phyloP scores from a whole-genome alignment of 2,888 invertebrate species.

The Pemphredon lugubris region DNA sequence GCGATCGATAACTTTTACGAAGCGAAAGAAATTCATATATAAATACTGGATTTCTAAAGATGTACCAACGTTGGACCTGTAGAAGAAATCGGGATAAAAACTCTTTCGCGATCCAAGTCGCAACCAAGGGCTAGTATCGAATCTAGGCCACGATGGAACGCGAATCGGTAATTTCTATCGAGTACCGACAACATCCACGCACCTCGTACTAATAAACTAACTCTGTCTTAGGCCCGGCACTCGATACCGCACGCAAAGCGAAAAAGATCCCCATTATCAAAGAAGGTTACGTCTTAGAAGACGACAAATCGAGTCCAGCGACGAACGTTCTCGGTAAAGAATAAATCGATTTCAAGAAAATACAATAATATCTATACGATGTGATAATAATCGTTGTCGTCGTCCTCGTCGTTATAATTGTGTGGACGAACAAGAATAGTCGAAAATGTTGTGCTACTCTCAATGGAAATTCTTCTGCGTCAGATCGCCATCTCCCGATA shows the following conservation, averaged over 20 bases:
- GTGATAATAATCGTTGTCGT: no score
- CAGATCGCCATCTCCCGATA: conserved; percentile 77
- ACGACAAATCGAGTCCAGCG: conserved; percentile 82
- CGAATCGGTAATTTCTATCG: conserved; percentile 73
- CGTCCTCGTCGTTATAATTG: no score
- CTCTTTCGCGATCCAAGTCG: conserved; percentile 67
- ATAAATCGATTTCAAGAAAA: neutral
- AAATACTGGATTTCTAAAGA: conserved; percentile 54
- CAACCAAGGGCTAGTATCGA: conserved; percentile 72
- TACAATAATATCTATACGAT: no score
- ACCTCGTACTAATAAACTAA: conserved; percentile 5
- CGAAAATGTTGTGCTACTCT: no score
- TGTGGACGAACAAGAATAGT: no score
- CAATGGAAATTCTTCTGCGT: neutral
- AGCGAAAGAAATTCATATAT: neutral
- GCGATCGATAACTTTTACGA: neutral
- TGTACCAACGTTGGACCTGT: conserved; percentile 63
- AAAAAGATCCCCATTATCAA: conserved; percentile 92
- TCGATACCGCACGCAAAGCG: conserved; percentile 93
- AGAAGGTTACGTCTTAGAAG: conserved; percentile 86
- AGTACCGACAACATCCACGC: neutral
- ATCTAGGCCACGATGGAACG: conserved; percentile 77
- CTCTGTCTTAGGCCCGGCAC: conserved; percentile 85
- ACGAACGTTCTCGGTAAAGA: conserved; percentile 79
- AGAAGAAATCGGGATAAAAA: conserved; percentile 68